Evolutionary conservation across 2,797 vertebrate species (phyloP).

Genomic region (Acestrorhynchus altus): DNA sequence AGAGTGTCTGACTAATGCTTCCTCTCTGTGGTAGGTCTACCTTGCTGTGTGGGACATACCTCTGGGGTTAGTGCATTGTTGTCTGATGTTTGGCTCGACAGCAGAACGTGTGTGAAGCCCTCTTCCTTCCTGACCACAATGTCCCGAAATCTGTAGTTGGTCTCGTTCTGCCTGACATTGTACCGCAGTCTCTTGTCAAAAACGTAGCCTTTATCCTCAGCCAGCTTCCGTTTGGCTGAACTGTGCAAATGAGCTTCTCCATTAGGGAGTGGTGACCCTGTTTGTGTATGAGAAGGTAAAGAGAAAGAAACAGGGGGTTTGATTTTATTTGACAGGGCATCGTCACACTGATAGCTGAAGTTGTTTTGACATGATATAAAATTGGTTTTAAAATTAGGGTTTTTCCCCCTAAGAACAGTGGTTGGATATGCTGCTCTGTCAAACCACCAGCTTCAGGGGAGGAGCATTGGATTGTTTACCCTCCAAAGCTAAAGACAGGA

Average conservation of each 20-base stretch:
- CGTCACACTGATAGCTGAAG: too few relatives aligned
- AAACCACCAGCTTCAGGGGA: too few relatives aligned
- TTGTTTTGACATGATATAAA: background rate
- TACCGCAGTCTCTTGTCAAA: conserved; percentile 97
- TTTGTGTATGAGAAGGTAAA: conserved; percentile 20
- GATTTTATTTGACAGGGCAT: background rate
- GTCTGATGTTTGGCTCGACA: conserved; percentile 97
- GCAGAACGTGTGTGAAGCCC: conserved; percentile 95
- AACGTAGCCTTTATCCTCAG: conserved; percentile 88
- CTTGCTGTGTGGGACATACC: conserved; percentile 75
- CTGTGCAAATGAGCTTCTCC: conserved; percentile 87
- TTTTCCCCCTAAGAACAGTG: too few relatives aligned
- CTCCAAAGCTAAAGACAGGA: too few relatives aligned
- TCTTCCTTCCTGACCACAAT: conserved; percentile 97
- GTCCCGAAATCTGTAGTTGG: conserved; percentile 94
- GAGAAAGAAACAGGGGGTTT: background rate
- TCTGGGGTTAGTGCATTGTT: conserved; percentile 97
- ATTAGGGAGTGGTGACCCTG: conserved; percentile 87
- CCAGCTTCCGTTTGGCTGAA: conserved; percentile 91
- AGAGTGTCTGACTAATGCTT: conserved; percentile 2
- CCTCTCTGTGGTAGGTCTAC: background rate
- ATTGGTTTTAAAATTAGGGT: background rate
- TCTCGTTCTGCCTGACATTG: conserved; percentile 95
- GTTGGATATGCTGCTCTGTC: too few relatives aligned
- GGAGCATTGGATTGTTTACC: too few relatives aligned